A percentile compares a stretch with the other conserved stretches of the same genome.
Evolutionary conservation across 1,140 invertebrate species (phyloP).

Genomic region (Eumaeus atala): DNA sequence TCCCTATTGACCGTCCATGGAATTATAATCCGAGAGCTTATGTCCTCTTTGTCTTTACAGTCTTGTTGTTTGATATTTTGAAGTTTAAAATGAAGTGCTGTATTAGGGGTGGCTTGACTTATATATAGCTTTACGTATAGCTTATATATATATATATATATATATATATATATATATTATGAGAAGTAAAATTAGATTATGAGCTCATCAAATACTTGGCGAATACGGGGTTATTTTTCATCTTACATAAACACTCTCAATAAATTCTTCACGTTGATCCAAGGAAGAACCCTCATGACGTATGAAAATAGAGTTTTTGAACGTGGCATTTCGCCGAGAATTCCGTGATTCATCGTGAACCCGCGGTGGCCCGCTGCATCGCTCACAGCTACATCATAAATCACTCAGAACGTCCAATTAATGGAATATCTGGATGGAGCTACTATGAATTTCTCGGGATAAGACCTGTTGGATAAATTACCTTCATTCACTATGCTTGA

Average conservation of each 20-base stretch:
- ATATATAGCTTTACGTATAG: too few species aligned
- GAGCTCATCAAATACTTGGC: too few species aligned
- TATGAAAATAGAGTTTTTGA: slow-evolving; percentile 20
- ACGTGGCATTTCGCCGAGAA: slow-evolving; percentile 11
- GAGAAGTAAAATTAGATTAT: too few species aligned
- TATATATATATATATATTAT: too few species aligned
- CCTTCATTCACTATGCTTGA: not conserved
- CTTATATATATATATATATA: too few species aligned
- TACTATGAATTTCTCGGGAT: slow-evolving; percentile 8
- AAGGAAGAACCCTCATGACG: slow-evolving; percentile 38
- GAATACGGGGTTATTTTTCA: too few species aligned
- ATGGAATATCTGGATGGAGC: slow-evolving; percentile 20
- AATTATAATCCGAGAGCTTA: too few species aligned
- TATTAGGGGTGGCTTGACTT: too few species aligned
- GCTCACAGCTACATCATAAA: slow-evolving; percentile 23
- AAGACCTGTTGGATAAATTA: slow-evolving; percentile 7
- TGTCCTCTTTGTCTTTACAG: too few species aligned
- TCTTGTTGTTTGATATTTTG: too few species aligned
- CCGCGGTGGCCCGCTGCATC: slow-evolving; percentile 25
- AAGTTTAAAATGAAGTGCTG: too few species aligned
- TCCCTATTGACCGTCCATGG: too few species aligned
- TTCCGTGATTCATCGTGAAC: slow-evolving; percentile 29
- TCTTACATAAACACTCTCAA: slow-evolving; percentile 33
- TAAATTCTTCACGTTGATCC: slow-evolving; percentile 48
- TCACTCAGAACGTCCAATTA: slow-evolving; percentile 19